Evolutionary conservation across 35 echinoderm and acorn worm genomes (phyloP), one percentile per base, ranked within the genome.

Genomic region (Eucidaris tribuloides): DNA sequence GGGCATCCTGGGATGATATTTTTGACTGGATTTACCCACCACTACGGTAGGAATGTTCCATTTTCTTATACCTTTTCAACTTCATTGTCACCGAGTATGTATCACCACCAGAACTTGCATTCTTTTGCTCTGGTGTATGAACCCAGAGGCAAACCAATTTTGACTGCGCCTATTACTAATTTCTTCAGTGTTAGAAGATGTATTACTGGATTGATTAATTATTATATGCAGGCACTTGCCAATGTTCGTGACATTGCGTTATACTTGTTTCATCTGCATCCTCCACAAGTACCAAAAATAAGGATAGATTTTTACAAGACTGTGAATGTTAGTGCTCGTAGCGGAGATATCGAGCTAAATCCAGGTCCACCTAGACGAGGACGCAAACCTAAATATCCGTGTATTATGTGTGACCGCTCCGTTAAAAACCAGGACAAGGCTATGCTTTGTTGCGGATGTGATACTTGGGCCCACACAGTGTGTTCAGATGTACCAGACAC

Each of bases 321-420:
- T n/a, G 54, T 57, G 27, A 57, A 57, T 57, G 2, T 57, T 57
- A 57, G 54, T 3, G 54, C 11, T 13, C 68, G 9, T 40, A 76
- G 68, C 33, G 76, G 76, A 78, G 76, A 78, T 50, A 78, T 78
- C 2, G 76, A 78, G 33, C 39, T 46, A 20, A 78, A 78, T 30
- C 76, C 42, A 78, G 43, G 42, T 7, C 76, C 76, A 22, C 31
- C 39, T 37, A 76, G 24, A 2, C 1, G 4, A 9, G 71, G 71
- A 41, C 7, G 38, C 32, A 29, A 50, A 78, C 76, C 76, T 0
- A 49, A 78, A 50, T 49, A 38, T 50, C 45, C 76, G 15, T 78
- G 76, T 28, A 30, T 45, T 7, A 78, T 78, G 70, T 78, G 76
- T 78, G 43, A 36, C 5, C 32, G 22, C 52, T 46, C 76, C 52